A percentile compares a stretch with the other conserved stretches of the same genome.
Evolutionary conservation across 2,888 invertebrate genomes (phyloP).

Genomic region (Brachynemurus nebulosus): DNA sequence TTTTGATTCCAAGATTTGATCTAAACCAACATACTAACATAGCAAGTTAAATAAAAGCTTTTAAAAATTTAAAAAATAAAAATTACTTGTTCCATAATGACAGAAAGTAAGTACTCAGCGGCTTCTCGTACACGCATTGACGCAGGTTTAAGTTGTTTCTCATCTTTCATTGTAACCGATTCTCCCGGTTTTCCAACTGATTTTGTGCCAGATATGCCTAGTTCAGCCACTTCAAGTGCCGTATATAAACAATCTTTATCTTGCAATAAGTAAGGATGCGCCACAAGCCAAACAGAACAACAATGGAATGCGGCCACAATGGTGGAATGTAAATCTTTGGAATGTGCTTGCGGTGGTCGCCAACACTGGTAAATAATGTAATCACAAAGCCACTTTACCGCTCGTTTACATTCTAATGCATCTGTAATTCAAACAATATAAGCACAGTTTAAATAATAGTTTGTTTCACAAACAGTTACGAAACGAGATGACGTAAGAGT

Average conservation of each 20-base stretch:
- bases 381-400: constrained; percentile 96
- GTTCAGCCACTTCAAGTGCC: constrained; percentile 90
- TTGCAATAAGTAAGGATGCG: constrained; percentile 77
- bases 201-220: constrained; percentile 94
- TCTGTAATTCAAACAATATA: too few species aligned
- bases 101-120: constrained; percentile 83
- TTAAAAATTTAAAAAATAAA: background rate
- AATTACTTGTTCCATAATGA: constrained; percentile 73
- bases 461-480: too few species aligned
- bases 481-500: too few species aligned
- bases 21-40: background rate
- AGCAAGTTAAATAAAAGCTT: background rate
- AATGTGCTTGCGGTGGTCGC: constrained; percentile 85
- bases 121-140: constrained; percentile 97
- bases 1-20: background rate
- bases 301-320: constrained; percentile 88
- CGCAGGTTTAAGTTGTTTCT: constrained; percentile 91
- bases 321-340: constrained; percentile 86
- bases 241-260: constrained; percentile 87
- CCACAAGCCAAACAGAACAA: constrained; percentile 81
- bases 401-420: constrained; percentile 77
- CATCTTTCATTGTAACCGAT: constrained; percentile 82
- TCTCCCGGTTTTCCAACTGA: constrained; percentile 78
- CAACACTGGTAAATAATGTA: constrained; percentile 93
- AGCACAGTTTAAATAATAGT: too few species aligned